Base-by-base conservation (phyloP, 2,113 vertebrate species). In the Passer domesticus region DNA sequence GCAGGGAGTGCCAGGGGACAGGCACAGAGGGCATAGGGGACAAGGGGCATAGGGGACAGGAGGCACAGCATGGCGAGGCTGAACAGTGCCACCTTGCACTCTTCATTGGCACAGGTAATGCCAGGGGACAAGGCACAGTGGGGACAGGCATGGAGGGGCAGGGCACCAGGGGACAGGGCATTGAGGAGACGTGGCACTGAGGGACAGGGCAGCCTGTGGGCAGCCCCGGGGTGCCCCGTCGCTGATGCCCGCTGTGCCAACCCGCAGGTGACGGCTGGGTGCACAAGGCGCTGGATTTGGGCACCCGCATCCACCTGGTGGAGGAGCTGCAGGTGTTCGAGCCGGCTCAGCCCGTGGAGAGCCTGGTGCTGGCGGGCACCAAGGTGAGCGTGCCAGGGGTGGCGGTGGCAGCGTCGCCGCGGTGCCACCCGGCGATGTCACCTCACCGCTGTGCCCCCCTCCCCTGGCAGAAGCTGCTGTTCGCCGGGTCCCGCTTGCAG, bases 301-400 rank as follows among this genome's bases (percentile, higher is more conserved):
- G 98, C 7, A n/a, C 98, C 1, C 97, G 96, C 19, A 97, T 98
- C 27, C 99, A 99, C 28, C 97, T 99, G 88, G 98, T 99, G 0
- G 99, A 99, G 96, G 99, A 99, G 97, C 98, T 99, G 96, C 99
- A 99, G 97, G 98, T 99, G 92, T 99, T 99, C 31, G 98, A 99
- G 83, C 97, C 97, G 0, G 90, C 97, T 0, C 98, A 99, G 96
- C 98, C 99, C 0, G 98, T 99, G 94, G 98, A 99, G 96, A 99
- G 98, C 95, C 97, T 99, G 83, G 99, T 98, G 43, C 98, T 99
- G 93, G 99, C 99, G 5, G 98, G 96, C 72, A 97, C 95, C 86
- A 99, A 99, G 98, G 99, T 99, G 98, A 91, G 91, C 0, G 0
- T 37, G 67, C 39, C 31, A 4, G 27, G 64, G 55, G 39, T 2